Percentiles rank a stretch among this genome's conserved stretches.
These are phyloP conservation scores for Drosophila longiperda DNA, from an alignment of 2,888 invertebrate species.

Conservation along the genomic window DNA sequence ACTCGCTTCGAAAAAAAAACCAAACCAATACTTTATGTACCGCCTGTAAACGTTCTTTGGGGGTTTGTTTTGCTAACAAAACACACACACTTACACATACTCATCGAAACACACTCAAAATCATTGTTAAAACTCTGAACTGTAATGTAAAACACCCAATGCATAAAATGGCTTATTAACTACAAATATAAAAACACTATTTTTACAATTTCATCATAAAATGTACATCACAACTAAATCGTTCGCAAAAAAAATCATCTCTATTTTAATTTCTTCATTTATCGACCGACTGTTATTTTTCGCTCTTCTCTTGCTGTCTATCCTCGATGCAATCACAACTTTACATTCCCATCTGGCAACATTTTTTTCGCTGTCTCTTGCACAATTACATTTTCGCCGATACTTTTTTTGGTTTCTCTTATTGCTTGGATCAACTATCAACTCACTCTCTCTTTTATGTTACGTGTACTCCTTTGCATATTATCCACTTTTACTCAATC, in stretches of 20 bases:
- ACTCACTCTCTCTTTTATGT: constrained; percentile 17
- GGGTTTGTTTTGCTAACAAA: constrained; percentile 82
- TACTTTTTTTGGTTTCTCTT: constrained; percentile 30
- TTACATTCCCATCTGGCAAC: constrained; percentile 42
- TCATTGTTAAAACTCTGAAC: constrained; percentile 55
- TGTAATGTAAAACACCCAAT: constrained; percentile 39
- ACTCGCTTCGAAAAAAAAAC: constrained; percentile 81
- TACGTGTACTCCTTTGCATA: constrained; percentile 32
- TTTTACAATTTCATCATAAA: constrained; percentile 27
- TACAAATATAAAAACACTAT: constrained; percentile 25
- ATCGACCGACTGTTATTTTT: constrained; percentile 34
- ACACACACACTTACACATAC: constrained; percentile 43
- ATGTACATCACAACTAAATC: constrained; percentile 36
- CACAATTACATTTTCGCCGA: constrained; percentile 33
- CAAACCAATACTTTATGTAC: constrained; percentile 71
- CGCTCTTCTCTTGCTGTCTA: constrained; percentile 20
- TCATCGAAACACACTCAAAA: constrained; percentile 36
- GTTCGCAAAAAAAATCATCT: constrained; percentile 12
- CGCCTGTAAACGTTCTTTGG: constrained; percentile 82
- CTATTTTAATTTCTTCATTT: constrained; percentile 23
- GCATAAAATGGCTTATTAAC: constrained; percentile 66
- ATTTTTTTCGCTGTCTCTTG: constrained; percentile 28
- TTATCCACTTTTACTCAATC: constrained; percentile 20
- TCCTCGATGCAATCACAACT: constrained; percentile 30
- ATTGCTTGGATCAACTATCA: constrained; percentile 42